These are phyloP conservation scores for Ptilodon capucinus DNA, from an alignment of 2,888 invertebrate genomes.

Conservation along the genomic window DNA sequence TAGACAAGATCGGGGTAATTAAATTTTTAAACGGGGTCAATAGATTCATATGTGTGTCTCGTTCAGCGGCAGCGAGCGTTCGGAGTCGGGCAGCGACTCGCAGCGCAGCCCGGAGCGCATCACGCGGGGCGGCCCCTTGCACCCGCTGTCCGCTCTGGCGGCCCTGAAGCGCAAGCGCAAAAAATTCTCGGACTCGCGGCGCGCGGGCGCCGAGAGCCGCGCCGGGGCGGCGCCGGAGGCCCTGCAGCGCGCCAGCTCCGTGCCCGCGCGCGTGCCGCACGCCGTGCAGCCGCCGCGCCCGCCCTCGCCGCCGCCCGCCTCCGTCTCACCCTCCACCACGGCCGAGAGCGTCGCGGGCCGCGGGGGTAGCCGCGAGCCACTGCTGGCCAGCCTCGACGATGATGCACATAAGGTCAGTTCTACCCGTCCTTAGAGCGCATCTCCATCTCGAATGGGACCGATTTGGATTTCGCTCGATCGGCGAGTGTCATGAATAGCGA, in stretches of 20 bases:
- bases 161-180: constrained; percentile 91
- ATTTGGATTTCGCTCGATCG: background rate
- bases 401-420: constrained; percentile 66
- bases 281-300: constrained; percentile 59
- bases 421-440: background rate
- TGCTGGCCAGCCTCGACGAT: constrained; percentile 82
- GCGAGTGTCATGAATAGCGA: no score
- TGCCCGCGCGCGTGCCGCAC: constrained; percentile 41
- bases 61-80: constrained; percentile 83
- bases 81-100: constrained; percentile 87
- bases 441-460: background rate
- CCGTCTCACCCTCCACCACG: constrained; percentile 37
- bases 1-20: background rate
- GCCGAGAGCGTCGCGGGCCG: constrained; percentile 42
- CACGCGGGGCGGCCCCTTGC: constrained; percentile 55
- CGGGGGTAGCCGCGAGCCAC: constrained; percentile 84
- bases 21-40: no score
- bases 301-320: constrained; percentile 45
- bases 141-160: constrained; percentile 85
- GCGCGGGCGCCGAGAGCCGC: constrained; percentile 67
- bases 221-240: constrained; percentile 38
- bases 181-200: constrained; percentile 91
- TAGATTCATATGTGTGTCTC: background rate
- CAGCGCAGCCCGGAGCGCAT: constrained; percentile 83
- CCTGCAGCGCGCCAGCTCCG: constrained; percentile 56